Conservation (phyloP, 2,888 invertebrate species). For the Pristionchus maxplancki region DNA sequence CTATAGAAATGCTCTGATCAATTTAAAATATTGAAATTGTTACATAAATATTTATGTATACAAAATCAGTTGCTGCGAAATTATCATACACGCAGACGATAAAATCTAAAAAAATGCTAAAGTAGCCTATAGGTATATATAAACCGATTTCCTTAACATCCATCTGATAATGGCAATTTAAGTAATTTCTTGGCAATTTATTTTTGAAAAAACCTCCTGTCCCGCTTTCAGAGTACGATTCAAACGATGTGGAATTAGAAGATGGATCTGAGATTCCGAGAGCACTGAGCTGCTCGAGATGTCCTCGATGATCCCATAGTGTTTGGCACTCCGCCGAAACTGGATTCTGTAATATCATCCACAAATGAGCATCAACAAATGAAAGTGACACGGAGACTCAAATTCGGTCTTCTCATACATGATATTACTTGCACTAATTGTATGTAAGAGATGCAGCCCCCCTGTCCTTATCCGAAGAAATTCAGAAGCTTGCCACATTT, state of each 20-base stretch:
- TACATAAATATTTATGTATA: neutral
- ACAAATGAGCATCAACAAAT: too few species aligned
- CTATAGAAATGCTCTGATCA: neutral
- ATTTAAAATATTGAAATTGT: neutral
- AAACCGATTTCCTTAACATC: too few species aligned
- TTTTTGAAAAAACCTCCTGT: neutral
- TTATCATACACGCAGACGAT: too few species aligned
- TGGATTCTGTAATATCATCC: neutral
- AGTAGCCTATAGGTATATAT: too few species aligned
- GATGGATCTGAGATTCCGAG: slow-evolving; percentile 65
- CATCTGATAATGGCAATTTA: too few species aligned
- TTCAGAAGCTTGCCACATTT: too few species aligned
- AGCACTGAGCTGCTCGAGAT: slow-evolving; percentile 64
- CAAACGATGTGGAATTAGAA: slow-evolving; percentile 65
- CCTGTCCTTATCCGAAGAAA: too few species aligned
- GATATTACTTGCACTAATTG: too few species aligned
- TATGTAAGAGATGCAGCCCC: too few species aligned
- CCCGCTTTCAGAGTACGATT: slow-evolving; percentile 62
- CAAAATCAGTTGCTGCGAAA: too few species aligned
- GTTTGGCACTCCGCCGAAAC: slow-evolving; percentile 57
- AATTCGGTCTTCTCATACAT: neutral
- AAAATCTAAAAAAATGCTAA: too few species aligned
- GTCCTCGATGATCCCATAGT: slow-evolving; percentile 64
- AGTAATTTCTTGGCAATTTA: neutral
- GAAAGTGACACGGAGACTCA: neutral